Conservation (phyloP, 1,140 invertebrate species). For the Camponotus vicinus region DNA sequence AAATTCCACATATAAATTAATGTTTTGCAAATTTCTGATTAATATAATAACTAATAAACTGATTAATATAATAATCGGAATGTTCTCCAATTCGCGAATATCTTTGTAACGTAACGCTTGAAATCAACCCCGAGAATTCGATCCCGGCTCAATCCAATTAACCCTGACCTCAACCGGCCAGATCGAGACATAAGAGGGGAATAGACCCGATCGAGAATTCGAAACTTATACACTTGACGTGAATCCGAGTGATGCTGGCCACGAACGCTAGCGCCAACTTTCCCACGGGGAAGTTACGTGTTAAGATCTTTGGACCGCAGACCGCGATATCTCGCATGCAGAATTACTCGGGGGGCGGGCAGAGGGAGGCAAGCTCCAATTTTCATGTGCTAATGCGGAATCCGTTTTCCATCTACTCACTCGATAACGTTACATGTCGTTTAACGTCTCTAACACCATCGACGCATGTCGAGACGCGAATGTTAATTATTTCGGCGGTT, state of each 20-base stretch:
- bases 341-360: constrained; percentile 15
- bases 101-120: constrained; percentile 25
- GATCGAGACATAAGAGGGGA: constrained; percentile 20
- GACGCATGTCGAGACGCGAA: constrained; percentile 63
- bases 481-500: constrained; percentile 76
- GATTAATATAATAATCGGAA: constrained; percentile 5
- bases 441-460: constrained; percentile 49
- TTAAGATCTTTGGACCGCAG: constrained; percentile 54
- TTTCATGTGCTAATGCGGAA: constrained; percentile 52
- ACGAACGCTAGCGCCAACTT: neutral
- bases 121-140: constrained; percentile 18
- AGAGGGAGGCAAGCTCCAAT: constrained; percentile 11
- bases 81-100: constrained; percentile 47
- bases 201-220: constrained; percentile 2
- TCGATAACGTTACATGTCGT: constrained; percentile 45
- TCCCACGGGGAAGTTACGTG: constrained; percentile 9
- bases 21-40: neutral
- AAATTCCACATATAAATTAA: neutral
- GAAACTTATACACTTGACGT: constrained; percentile 25
- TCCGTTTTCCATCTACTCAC: constrained; percentile 19
- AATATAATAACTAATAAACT: neutral
- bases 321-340: constrained; percentile 55
- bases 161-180: constrained; percentile 55
- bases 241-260: constrained; percentile 16
- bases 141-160: constrained; percentile 60